Conservation (phyloP, 2,888 invertebrate genomes). For the Seira sanloemensis region DNA sequence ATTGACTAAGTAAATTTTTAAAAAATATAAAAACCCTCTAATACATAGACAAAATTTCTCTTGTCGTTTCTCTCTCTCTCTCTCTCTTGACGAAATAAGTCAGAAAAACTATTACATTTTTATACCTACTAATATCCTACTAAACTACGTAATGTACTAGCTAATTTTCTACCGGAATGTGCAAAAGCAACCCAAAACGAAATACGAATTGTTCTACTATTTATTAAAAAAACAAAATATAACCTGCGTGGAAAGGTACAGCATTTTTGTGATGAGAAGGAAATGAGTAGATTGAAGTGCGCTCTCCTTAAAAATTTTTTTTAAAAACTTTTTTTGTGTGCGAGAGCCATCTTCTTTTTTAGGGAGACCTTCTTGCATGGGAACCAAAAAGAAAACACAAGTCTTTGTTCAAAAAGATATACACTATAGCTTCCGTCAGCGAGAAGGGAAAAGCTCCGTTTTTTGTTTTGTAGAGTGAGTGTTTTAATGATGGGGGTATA, state of each 20-base stretch:
- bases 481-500: too few relatives aligned
- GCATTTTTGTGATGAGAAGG: constrained; percentile 6
- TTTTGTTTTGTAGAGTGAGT: too few relatives aligned
- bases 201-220: too few relatives aligned
- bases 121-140: not conserved
- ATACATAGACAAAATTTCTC: too few relatives aligned
- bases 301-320: not conserved
- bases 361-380: not conserved
- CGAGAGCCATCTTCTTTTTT: not conserved
- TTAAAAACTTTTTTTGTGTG: not conserved
- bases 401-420: not conserved
- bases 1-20: too few relatives aligned
- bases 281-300: not conserved
- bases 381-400: not conserved
- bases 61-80: too few relatives aligned
- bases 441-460: not conserved
- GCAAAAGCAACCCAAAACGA: too few relatives aligned
- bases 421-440: not conserved
- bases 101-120: too few relatives aligned
- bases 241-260: not conserved
- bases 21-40: not conserved
- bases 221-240: too few relatives aligned
- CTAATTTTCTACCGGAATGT: constrained; percentile 4
- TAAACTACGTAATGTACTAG: not conserved
- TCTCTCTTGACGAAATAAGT: too few relatives aligned